Percentiles rank a stretch among this genome's conserved stretches.
phyloP scores from a whole-genome alignment of 35 echinoderm and acorn worm species.

The Ophiothrix spiculata region DNA sequence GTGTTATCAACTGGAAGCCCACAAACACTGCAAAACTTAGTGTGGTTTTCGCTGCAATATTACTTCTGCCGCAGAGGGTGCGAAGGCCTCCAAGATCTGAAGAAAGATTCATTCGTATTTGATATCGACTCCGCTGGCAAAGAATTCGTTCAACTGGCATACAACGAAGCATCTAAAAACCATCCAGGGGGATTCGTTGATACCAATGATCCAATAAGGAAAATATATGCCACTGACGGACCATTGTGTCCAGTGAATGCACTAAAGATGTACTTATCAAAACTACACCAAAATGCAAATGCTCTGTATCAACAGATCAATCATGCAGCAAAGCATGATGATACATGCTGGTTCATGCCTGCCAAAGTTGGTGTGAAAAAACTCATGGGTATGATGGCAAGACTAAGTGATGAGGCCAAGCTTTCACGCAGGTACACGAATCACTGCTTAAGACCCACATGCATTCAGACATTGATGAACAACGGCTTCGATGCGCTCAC shows the following conservation, averaged over 20 bases:
- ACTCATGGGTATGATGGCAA: not conserved
- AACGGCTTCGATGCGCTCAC: not conserved
- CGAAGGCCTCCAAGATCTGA: no score
- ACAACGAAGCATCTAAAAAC: not conserved
- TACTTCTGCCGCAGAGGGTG: not conserved
- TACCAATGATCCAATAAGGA: not conserved
- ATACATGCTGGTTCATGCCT: not conserved
- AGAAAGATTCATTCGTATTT: not conserved
- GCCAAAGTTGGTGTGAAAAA: not conserved
- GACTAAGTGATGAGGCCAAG: not conserved
- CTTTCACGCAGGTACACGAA: not conserved
- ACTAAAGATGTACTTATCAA: not conserved
- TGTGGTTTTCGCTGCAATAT: not conserved
- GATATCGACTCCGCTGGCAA: not conserved
- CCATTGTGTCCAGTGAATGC: not conserved
- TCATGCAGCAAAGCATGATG: not conserved
- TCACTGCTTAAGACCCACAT: not conserved
- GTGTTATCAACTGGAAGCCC: not conserved
- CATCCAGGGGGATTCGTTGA: not conserved
- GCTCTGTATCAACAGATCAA: not conserved
- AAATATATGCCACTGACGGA: not conserved
- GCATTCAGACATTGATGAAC: not conserved
- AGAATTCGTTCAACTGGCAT: not conserved
- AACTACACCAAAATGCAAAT: not conserved
- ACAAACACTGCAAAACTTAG: not conserved